Conservation (phyloP, 2,113 vertebrate genomes). For the Micromys minutus region DNA sequence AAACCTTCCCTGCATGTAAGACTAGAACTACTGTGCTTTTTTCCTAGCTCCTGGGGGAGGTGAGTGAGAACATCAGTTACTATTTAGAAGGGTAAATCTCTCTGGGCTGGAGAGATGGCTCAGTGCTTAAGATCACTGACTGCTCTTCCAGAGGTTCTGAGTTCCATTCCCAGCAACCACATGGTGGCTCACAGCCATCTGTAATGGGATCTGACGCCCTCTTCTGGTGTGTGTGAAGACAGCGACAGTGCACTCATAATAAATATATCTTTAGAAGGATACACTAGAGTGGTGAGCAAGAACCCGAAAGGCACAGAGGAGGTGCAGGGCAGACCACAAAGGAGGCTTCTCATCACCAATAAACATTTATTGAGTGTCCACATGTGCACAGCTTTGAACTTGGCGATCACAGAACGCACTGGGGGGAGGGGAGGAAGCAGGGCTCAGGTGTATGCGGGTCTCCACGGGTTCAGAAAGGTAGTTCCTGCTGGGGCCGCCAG, state of each 20-base stretch:
- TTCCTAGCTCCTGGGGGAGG: neutral
- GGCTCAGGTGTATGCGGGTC: conserved; percentile 23
- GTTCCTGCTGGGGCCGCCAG: conserved; percentile 75
- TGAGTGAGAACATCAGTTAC: neutral
- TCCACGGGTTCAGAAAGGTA: conserved; percentile 58
- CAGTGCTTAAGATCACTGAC: too few relatives aligned
- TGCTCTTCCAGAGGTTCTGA: too few relatives aligned
- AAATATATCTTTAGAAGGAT: too few relatives aligned
- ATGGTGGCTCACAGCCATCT: too few relatives aligned
- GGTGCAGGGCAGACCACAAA: conserved; percentile 34
- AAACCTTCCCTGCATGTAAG: neutral
- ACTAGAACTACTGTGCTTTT: neutral
- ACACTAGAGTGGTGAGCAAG: too few relatives aligned
- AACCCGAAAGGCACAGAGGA: neutral
- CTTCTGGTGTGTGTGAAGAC: too few relatives aligned
- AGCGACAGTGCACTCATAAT: too few relatives aligned
- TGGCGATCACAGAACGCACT: conserved; percentile 71
- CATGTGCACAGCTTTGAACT: conserved; percentile 80
- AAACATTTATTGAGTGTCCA: conserved; percentile 81
- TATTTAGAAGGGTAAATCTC: neutral
- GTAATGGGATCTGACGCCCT: too few relatives aligned
- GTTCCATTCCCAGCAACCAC: too few relatives aligned
- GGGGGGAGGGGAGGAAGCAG: conserved; percentile 40
- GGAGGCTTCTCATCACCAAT: conserved; percentile 63
- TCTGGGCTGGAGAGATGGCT: too few relatives aligned